Base-by-base conservation (phyloP, 1,140 invertebrate genomes). In the Drosophila seguyi region DNA sequence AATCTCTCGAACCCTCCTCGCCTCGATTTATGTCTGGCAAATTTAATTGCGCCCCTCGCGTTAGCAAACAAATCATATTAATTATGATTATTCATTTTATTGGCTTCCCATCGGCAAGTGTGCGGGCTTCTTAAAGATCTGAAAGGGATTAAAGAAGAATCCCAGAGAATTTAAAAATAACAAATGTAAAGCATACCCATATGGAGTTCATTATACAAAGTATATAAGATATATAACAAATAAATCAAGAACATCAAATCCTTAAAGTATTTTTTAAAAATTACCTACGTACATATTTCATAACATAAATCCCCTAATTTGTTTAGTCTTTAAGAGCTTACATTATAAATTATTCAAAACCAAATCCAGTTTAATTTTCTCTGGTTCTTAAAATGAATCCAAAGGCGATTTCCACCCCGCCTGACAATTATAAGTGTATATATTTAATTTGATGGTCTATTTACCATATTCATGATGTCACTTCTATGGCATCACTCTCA, bases 11-110 rank as follows among this genome's bases (percentile, higher is more conserved):
- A 74, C 59, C 59, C 62, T 62, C 27, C 36, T 59, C 25, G 16
- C n/a, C 55, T 65, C 83, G 74, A 86, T 86, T 86, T 75, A 86
- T 83, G 79, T 58, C 55, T 57, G 67, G 66, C 62, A 87, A 76
- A 87, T 86, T 73, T 79, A 73, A 87, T 83, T 83, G 75, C 75
- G 66, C 72, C 52, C 83, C 68, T 83, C 84, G 84, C 82, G 63
- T 68, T 44, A 31, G 22, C 78, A 67, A 79, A 66, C 52, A 86
- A 86, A 86, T 86, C 83, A 87, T 87, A 84, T 84, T 78, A 87
- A 84, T 87, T 81, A 74, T 57, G 44, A 66, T 75, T 75, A 58
- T 58, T 58, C 18, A 67, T 81, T 86, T 88, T 84, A 87, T 87
- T 80, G 77, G 80, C 45, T 72, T 25, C 34, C 67, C 85, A 88